These are phyloP conservation scores for Paramisgurnus dabryanus DNA, from an alignment of 2,113 vertebrate species.

Conservation along the genomic window DNA sequence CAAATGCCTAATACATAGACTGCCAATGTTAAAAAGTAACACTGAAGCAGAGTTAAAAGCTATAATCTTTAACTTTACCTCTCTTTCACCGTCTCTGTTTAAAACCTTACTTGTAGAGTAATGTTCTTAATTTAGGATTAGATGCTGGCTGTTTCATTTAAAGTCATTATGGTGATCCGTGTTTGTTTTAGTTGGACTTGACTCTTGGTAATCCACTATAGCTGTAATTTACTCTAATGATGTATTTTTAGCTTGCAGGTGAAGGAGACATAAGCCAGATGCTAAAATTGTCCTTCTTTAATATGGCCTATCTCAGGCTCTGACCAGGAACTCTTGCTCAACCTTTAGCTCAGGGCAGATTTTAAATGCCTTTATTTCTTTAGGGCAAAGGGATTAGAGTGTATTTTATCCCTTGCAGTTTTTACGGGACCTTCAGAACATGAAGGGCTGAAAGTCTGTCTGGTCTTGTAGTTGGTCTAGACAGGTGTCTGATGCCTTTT, in stretches of 20 bases:
- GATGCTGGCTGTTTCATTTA: too few species aligned
- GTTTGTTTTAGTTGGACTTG: too few species aligned
- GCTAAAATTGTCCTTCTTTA: conserved; percentile 25
- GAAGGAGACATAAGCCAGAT: not conserved
- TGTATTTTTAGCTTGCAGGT: conserved; percentile 1
- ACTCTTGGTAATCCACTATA: not conserved
- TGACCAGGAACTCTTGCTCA: conserved; percentile 16
- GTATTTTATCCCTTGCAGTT: not conserved
- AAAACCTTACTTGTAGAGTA: too few species aligned
- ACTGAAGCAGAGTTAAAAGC: too few species aligned
- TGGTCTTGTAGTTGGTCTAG: conserved; percentile 12
- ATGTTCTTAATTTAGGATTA: too few species aligned
- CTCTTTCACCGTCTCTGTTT: too few species aligned
- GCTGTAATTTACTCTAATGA: not conserved
- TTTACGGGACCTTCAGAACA: not conserved
- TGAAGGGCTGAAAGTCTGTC: conserved; percentile 18
- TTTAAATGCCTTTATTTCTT: conserved; percentile 5
- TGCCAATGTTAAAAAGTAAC: too few species aligned
- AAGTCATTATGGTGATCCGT: too few species aligned
- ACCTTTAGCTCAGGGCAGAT: not conserved
- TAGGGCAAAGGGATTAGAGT: conserved; percentile 3
- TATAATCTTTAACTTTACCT: too few species aligned
- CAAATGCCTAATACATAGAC: too few species aligned
- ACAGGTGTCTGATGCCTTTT: conserved; percentile 43
- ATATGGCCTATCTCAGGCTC: not conserved